Conservation (phyloP, 2,797 vertebrate genomes). For the Thripadectes ignobilis region DNA sequence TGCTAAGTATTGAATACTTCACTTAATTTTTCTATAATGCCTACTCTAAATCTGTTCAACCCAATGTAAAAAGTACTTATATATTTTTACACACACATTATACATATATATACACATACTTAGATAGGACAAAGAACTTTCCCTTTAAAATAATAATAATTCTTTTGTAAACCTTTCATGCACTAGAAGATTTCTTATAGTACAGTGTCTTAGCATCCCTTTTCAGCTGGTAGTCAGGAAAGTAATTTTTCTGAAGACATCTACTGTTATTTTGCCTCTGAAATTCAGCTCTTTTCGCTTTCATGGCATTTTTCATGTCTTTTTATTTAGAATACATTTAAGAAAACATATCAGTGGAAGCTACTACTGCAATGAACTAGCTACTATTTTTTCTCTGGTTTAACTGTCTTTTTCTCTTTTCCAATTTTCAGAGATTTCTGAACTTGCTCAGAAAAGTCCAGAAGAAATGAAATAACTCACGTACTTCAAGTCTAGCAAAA, state of each 20-base stretch:
- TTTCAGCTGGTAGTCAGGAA: neutral
- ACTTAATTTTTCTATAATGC: conserved; percentile 1
- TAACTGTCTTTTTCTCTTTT: neutral
- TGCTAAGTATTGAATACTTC: conserved; percentile 17
- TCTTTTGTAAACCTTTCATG: neutral
- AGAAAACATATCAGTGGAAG: neutral
- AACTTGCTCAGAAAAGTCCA: neutral
- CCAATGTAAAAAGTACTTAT: neutral
- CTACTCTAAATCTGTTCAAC: neutral
- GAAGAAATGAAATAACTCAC: neutral
- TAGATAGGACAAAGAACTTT: neutral
- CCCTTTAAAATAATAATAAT: neutral
- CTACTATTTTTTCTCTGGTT: neutral
- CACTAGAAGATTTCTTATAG: neutral
- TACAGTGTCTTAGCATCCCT: neutral
- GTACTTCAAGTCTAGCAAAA: neutral
- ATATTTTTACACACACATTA: neutral
- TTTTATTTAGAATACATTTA: neutral
- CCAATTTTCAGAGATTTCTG: neutral
- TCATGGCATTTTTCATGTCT: neutral
- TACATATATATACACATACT: neutral
- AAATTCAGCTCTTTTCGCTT: neutral
- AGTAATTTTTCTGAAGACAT: neutral
- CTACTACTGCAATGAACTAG: neutral
- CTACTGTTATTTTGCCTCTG: neutral